Conservation (phyloP, 2,888 invertebrate species). For the Cantharis lateralis region DNA sequence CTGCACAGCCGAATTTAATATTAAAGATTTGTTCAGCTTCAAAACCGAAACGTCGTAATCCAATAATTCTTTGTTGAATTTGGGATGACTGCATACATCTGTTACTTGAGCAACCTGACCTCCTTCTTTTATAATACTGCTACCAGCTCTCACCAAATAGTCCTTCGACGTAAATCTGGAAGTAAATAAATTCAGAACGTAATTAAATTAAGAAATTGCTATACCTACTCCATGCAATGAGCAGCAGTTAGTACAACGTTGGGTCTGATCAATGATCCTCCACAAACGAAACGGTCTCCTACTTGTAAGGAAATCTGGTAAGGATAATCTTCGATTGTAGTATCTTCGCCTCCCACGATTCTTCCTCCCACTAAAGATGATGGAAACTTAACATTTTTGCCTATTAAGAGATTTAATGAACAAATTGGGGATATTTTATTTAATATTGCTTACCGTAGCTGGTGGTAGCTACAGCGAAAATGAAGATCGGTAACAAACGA, state of each 20-base stretch:
- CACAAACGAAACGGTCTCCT: background rate
- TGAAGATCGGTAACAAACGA: background rate
- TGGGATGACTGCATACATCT: background rate
- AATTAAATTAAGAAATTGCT: background rate
- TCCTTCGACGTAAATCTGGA: background rate
- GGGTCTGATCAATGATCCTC: background rate
- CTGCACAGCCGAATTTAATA: background rate
- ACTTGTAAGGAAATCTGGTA: background rate
- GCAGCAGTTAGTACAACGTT: background rate
- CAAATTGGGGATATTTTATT: background rate
- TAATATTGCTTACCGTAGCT: background rate
- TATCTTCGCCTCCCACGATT: background rate
- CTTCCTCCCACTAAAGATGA: background rate
- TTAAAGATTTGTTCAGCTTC: background rate
- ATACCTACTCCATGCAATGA: background rate
- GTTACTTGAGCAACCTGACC: background rate
- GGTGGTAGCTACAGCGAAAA: background rate
- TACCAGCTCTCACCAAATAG: background rate
- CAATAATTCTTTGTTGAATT: no score
- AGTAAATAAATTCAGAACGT: background rate
- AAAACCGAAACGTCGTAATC: background rate
- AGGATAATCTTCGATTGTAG: background rate
- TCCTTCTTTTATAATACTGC: background rate
- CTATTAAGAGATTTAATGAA: background rate
- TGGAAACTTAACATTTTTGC: background rate